Base-by-base conservation (phyloP, 1,140 invertebrate species). In the Conopomorpha cramerella region DNA sequence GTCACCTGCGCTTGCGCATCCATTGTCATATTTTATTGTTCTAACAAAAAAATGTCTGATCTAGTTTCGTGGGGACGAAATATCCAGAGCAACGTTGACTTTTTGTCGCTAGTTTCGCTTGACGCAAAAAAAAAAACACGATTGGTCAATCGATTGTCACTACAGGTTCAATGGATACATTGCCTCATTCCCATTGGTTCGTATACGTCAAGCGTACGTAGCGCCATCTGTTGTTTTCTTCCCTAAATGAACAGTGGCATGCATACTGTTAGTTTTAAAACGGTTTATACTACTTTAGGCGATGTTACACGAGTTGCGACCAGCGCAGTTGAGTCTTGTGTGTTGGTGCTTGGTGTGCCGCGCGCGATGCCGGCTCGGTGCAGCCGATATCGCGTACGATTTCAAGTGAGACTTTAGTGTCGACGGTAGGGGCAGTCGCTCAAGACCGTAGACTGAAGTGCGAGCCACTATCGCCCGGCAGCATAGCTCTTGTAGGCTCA, bases 371-470 rank as follows among this genome's bases (percentile, higher is more conserved):
- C 84, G 81, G 25, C 80, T 79, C 0, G 82, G 77, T 13, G 82
- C 84, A 7, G 89, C 90, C 3, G 91, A 94, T 78, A 95, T 85
- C 13, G 95, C 93, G 66, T 97, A 98, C 14, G 95, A 97, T 77
- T 96, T 96, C 8, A 98, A 82, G 70, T 96, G 91, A 14, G 91
- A 95, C 77, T 96, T 97, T 30, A 98, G 85, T n/a, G 90, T 82
- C 17, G 85, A 83, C 19, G 95, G 96, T 46, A 98, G 81, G 2
- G 95, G 94, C 33, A 98, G 79, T 49, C 94, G 90, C 49, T 98
- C 95, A 45, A 98, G 94, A 29, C 92, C 91, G 70, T 98, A 98
- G 14, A 96, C 95, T 1, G 93, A 95, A 3, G 94, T 97, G 18
- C 91, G 81, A 0, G 91, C 88, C 6, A 98, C 95, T 43, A 99